A percentile compares a stretch with the other conserved stretches of the same genome.
Conservation (phyloP, 2,113 vertebrate genomes). For the Junco hyemalis region DNA sequence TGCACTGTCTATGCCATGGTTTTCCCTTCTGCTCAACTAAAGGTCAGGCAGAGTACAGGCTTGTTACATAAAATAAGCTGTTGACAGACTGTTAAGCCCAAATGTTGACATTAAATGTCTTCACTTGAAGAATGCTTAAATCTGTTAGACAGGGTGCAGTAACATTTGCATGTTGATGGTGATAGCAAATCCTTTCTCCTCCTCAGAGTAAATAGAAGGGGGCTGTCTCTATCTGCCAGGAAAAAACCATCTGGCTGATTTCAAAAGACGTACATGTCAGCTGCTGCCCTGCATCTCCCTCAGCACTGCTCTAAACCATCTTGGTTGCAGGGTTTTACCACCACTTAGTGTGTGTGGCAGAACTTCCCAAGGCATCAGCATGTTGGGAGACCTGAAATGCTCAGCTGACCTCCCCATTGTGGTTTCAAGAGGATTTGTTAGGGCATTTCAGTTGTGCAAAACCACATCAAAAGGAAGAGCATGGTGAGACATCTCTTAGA, state of each 20-base stretch:
- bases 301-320: neutral
- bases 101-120: neutral
- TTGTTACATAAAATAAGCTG: neutral
- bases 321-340: neutral
- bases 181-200: neutral
- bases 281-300: neutral
- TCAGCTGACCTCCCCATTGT: neutral
- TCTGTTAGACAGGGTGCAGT: neutral
- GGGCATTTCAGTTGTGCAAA: neutral
- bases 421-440: neutral
- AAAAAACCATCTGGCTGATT: neutral
- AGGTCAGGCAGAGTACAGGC: neutral
- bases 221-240: neutral
- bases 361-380: neutral
- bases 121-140: neutral
- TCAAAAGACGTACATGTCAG: neutral
- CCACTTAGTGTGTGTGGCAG: neutral
- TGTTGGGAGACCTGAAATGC: neutral
- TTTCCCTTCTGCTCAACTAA: neutral
- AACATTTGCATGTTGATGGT: neutral
- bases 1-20: fast-evolving
- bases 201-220: neutral
- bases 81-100: neutral
- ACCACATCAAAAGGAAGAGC: neutral
- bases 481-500: neutral